A percentile compares a stretch with the other conserved stretches of the same genome.
These are phyloP conservation scores for Tetramorium simillimum DNA, from an alignment of 1,140 invertebrate genomes.

Conservation along the genomic window DNA sequence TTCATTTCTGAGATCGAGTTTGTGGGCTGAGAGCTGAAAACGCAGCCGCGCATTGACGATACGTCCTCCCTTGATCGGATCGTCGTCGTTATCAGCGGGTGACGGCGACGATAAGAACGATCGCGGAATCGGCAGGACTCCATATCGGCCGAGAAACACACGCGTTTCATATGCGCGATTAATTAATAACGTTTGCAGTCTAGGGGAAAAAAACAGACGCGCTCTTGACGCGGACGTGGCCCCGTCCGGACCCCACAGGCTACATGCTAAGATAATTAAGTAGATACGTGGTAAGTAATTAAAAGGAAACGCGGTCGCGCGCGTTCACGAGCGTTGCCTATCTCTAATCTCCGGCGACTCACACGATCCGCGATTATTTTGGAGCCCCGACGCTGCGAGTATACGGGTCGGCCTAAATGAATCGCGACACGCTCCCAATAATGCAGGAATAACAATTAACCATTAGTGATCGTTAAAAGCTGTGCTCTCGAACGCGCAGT, in stretches of 20 bases:
- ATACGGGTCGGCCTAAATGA: constrained; percentile 1
- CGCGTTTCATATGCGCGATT: not conserved
- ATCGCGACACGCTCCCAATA: constrained; percentile 28
- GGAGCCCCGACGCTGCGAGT: constrained; percentile 8
- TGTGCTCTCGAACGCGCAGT: constrained; percentile 43
- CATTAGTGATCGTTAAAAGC: constrained; percentile 20
- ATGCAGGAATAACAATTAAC: constrained; percentile 17
- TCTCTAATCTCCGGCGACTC: not conserved
- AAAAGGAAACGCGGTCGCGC: constrained; percentile 37
- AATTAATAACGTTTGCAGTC: not conserved
- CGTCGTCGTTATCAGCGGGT: not conserved
- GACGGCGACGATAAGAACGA: constrained; percentile 11
- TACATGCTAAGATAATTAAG: constrained; percentile 75
- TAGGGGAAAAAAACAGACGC: constrained; percentile 10
- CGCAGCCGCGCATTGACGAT: constrained; percentile 71
- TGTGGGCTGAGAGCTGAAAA: constrained; percentile 79
- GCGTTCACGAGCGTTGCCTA: constrained; percentile 32
- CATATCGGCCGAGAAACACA: not conserved
- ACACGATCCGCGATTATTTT: not conserved
- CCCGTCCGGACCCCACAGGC: not conserved
- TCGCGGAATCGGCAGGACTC: not conserved
- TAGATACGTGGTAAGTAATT: constrained; percentile 77
- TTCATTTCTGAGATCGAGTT: constrained; percentile 81
- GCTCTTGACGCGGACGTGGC: not conserved
- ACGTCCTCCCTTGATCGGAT: not conserved